Evolutionary conservation across 2,888 invertebrate genomes (phyloP).

Genomic region (Tubulanus polymorphus): DNA sequence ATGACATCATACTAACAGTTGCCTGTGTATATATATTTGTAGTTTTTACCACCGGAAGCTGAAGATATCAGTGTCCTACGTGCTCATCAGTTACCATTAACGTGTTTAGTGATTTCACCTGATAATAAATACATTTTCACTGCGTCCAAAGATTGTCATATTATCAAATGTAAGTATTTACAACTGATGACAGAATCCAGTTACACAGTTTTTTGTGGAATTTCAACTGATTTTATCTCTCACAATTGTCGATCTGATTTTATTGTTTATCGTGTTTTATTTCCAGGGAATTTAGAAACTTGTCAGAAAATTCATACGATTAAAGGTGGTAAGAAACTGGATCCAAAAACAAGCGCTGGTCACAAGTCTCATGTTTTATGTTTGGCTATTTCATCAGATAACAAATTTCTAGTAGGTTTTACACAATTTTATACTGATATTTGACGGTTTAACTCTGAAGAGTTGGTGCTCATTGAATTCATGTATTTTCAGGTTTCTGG

Average conservation of each 20-base stretch:
- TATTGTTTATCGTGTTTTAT: not conserved
- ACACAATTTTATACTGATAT: not conserved
- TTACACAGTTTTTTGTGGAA: no score
- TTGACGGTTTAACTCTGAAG: not conserved
- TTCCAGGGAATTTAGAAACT: constrained; percentile 45
- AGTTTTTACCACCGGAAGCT: constrained; percentile 32
- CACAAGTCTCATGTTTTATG: constrained; percentile 59
- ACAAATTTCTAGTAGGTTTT: constrained; percentile 69
- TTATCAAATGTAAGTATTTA: constrained; percentile 74
- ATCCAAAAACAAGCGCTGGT: constrained; percentile 40
- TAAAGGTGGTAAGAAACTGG: constrained; percentile 43
- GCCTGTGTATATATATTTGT: constrained; percentile 1
- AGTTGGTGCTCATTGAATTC: not conserved
- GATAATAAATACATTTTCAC: constrained; percentile 72
- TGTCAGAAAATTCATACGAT: constrained; percentile 46
- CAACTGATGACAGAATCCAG: no score
- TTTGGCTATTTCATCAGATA: constrained; percentile 73
- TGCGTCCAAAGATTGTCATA: constrained; percentile 81
- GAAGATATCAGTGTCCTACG: constrained; percentile 57
- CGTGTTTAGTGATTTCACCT: constrained; percentile 73
- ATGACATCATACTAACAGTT: no score
- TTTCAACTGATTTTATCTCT: no score
- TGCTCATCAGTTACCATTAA: constrained; percentile 74
- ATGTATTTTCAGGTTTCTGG: constrained; percentile 61
- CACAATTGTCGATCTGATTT: no score